These are phyloP conservation scores for Bombus superbus DNA, from an alignment of 1,140 invertebrate genomes.

Conservation along the genomic window DNA sequence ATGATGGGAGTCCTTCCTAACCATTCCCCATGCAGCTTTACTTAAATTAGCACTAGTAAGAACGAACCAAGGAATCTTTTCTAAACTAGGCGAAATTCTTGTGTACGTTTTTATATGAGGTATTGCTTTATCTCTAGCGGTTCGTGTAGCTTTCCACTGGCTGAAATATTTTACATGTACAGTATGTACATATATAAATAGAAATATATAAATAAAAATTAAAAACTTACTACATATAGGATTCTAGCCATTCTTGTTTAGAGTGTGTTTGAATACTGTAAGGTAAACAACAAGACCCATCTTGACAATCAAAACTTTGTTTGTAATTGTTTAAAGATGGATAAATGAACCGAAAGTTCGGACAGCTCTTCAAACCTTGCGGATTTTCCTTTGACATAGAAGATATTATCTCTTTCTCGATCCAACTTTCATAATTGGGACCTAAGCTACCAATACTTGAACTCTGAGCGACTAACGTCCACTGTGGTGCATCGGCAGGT, in stretches of 20 bases:
- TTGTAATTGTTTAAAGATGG: slow-evolving; percentile 91
- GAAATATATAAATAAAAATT: background rate
- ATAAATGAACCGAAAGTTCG: slow-evolving; percentile 85
- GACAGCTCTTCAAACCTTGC: slow-evolving; percentile 74
- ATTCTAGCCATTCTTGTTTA: slow-evolving; percentile 94
- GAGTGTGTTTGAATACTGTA: slow-evolving; percentile 90
- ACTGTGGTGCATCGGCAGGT: slow-evolving; percentile 83
- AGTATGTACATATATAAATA: background rate
- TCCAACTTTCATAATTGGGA: slow-evolving; percentile 87
- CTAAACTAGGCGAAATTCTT: slow-evolving; percentile 87
- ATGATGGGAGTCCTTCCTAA: slow-evolving; percentile 85
- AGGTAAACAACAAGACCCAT: slow-evolving; percentile 94
- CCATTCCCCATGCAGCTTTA: slow-evolving; percentile 96
- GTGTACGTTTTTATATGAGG: slow-evolving; percentile 97
- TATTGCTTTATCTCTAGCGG: slow-evolving; percentile 89
- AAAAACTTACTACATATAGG: slow-evolving; percentile 89
- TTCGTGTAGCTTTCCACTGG: slow-evolving; percentile 91
- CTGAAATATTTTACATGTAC: slow-evolving; percentile 81
- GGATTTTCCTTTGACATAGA: slow-evolving; percentile 84
- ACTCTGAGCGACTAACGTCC: slow-evolving; percentile 91
- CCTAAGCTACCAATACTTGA: slow-evolving; percentile 96
- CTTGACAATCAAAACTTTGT: slow-evolving; percentile 91
- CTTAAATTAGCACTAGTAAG: slow-evolving; percentile 97
- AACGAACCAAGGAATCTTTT: slow-evolving; percentile 90
- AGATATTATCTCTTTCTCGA: slow-evolving; percentile 86